These are phyloP conservation scores for Percina caprodes DNA, from an alignment of 2,113 vertebrate species.

Conservation along the genomic window DNA sequence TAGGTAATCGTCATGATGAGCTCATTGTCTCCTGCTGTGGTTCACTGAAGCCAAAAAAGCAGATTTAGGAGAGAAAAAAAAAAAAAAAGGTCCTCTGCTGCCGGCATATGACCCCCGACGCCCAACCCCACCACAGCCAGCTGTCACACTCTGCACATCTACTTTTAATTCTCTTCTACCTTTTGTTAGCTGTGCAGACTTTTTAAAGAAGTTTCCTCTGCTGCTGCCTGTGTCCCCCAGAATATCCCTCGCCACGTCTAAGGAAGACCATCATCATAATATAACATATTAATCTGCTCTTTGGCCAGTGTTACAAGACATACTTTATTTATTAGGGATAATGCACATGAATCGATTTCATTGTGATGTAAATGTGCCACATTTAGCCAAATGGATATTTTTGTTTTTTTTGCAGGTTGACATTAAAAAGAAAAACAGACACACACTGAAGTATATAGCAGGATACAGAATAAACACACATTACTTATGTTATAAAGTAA, in stretches of 20 bases:
- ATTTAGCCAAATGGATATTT: not conserved
- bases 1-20: constrained; percentile 57
- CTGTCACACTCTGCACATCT: constrained; percentile 43
- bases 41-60: constrained; percentile 50
- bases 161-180: constrained; percentile 9
- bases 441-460: not conserved
- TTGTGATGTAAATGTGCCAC: not conserved
- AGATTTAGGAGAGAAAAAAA: constrained; percentile 45
- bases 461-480: not conserved
- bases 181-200: not conserved
- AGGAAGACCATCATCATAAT: not conserved
- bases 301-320: not conserved
- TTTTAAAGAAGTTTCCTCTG: not conserved
- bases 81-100: constrained; percentile 41
- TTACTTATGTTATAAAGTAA: too few species aligned
- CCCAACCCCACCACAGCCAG: constrained; percentile 46
- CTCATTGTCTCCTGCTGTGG: constrained; percentile 55
- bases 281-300: not conserved
- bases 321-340: not conserved
- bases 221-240: not conserved
- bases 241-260: not conserved
- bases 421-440: not conserved
- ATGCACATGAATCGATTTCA: not conserved
- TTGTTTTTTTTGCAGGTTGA: not conserved
- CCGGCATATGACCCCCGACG: constrained; percentile 41